phyloP scores from a whole-genome alignment of 2,113 vertebrate species.

The Indicator maculatus region DNA sequence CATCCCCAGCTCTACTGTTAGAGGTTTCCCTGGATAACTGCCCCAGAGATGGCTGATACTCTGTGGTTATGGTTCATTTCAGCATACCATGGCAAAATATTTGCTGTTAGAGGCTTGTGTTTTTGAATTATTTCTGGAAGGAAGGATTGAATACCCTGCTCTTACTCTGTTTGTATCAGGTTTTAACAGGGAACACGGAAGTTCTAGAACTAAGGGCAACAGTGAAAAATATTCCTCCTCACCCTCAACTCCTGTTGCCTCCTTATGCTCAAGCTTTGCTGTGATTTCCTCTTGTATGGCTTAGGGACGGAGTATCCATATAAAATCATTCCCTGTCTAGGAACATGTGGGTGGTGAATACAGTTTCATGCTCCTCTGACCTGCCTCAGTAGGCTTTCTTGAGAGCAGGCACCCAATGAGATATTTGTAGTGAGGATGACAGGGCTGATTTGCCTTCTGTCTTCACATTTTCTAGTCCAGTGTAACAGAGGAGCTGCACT shows the following conservation, averaged over 20 bases:
- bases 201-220: not conserved
- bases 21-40: not conserved
- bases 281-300: not conserved
- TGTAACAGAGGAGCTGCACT: not conserved
- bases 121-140: not conserved
- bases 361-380: not conserved
- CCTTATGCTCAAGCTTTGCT: not conserved
- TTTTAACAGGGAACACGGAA: not conserved
- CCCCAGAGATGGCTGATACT: not conserved
- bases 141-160: not conserved
- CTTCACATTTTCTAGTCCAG: not conserved
- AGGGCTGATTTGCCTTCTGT: not conserved
- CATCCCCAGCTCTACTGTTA: not conserved
- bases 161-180: not conserved
- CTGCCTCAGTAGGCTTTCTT: not conserved
- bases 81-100: not conserved
- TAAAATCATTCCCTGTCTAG: not conserved
- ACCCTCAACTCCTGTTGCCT: not conserved
- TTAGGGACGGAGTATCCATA: no score
- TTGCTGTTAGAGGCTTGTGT: not conserved
- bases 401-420: rapidly evolving
- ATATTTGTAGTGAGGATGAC: not conserved
- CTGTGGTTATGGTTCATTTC: not conserved
- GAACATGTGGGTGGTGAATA: not conserved
- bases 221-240: not conserved